These are phyloP conservation scores for Crotalus viridis DNA, from an alignment of 2,113 vertebrate species.

Conservation along the genomic window DNA sequence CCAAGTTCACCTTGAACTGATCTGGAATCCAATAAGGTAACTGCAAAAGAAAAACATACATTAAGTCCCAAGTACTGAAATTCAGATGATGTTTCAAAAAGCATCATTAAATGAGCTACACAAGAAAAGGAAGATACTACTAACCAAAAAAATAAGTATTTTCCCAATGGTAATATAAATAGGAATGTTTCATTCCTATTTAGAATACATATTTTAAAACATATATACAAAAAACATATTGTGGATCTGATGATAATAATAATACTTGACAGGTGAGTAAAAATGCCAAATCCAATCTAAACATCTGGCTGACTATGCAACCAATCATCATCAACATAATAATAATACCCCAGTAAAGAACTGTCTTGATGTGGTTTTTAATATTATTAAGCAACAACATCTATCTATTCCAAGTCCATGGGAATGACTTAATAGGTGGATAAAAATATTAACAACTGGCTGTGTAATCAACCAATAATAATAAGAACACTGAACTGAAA, in stretches of 20 bases:
- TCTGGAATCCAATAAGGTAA: constrained; percentile 97
- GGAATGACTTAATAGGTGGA: not conserved
- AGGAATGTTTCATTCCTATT: constrained; percentile 22
- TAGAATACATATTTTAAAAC: constrained; percentile 48
- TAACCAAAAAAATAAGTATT: constrained; percentile 49
- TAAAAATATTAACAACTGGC: not conserved
- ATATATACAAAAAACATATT: not conserved
- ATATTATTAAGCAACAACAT: not conserved
- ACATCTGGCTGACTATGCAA: not conserved
- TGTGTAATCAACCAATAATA: not conserved
- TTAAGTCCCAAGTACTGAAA: constrained; percentile 62
- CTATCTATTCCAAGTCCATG: not conserved
- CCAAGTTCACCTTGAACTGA: constrained; percentile 94
- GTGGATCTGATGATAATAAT: not conserved
- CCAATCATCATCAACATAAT: not conserved
- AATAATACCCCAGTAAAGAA: not conserved
- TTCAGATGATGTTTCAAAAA: constrained; percentile 39
- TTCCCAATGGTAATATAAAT: constrained; percentile 45
- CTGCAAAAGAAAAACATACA: constrained; percentile 74
- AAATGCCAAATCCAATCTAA: not conserved
- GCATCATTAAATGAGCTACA: constrained; percentile 61
- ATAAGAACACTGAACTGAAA: not conserved
- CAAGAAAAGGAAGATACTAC: constrained; percentile 32
- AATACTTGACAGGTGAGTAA: not conserved
- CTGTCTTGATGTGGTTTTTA: not conserved